These are phyloP conservation scores for Cheirogaleus medius DNA, from an alignment of 2,113 vertebrate genomes.

Conservation along the genomic window DNA sequence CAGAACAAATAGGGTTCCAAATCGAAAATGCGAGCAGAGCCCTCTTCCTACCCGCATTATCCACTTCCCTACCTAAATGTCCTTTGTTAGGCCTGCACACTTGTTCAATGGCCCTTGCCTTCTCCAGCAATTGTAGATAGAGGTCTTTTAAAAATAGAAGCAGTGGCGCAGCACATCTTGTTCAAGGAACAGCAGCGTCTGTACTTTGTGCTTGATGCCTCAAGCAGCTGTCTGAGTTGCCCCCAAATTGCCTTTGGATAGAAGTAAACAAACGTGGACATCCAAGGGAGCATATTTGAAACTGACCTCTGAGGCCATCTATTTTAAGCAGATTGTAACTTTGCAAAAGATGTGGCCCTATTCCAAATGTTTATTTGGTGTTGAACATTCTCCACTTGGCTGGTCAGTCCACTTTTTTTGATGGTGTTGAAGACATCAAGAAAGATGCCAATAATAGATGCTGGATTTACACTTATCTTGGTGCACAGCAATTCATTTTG, in stretches of 20 bases:
- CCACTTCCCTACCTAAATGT: background rate
- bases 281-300: conserved; percentile 26
- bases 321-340: conserved; percentile 69
- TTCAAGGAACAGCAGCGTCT: conserved; percentile 13
- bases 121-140: background rate
- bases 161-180: background rate
- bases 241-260: conserved; percentile 48
- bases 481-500: background rate
- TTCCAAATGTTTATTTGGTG: conserved; percentile 70
- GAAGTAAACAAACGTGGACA: conserved; percentile 57
- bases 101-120: background rate
- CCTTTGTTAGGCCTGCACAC: background rate
- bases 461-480: background rate
- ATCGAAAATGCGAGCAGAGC: background rate
- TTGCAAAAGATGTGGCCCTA: conserved; percentile 49
- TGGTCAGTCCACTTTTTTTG: background rate
- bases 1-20: background rate
- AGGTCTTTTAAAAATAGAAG: conserved; percentile 17
- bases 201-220: background rate
- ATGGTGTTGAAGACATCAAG: conserved; percentile 51
- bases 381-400: conserved; percentile 65
- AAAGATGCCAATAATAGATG: conserved; percentile 56
- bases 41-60: rapidly evolving
- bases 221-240: conserved; percentile 9
- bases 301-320: conserved; percentile 63